A percentile compares a stretch with the other conserved stretches of the same genome.
phyloP scores from a whole-genome alignment of 1,140 invertebrate species.

The Aporrectodea caliginosa region DNA sequence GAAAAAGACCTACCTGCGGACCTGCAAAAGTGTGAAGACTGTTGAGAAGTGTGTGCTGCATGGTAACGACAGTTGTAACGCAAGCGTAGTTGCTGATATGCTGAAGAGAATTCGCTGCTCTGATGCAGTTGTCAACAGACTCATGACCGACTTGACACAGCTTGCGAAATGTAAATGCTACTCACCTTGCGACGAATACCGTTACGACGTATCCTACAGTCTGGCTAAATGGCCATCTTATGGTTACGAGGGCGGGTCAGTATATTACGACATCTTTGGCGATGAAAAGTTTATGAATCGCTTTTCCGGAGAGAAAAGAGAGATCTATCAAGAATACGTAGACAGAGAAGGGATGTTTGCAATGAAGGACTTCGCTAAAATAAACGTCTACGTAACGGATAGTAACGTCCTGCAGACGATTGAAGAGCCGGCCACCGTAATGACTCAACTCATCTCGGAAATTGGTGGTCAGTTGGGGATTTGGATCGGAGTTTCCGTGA shows the following conservation, averaged over 20 bases:
- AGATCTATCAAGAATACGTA: background rate
- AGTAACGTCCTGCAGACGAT: conserved; percentile 32
- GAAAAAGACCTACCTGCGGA: background rate
- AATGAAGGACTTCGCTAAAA: background rate
- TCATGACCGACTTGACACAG: background rate
- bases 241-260: background rate
- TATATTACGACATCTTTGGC: background rate
- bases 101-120: background rate
- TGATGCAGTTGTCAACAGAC: background rate
- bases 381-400: conserved; percentile 32
- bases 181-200: background rate
- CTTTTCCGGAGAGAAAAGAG: background rate
- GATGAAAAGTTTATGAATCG: background rate
- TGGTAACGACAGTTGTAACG: background rate
- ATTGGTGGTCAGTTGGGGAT: conserved; percentile 34
- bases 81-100: background rate
- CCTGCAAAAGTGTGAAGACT: background rate
- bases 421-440: conserved; percentile 28
- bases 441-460: conserved; percentile 26
- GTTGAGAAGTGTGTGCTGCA: too few species aligned
- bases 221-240: background rate
- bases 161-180: background rate
- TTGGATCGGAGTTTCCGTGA: conserved; percentile 20
- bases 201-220: background rate
- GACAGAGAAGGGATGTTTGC: background rate